A percentile compares a stretch with the other conserved stretches of the same genome.
Conservation (phyloP, 2,113 vertebrate species). For the Thamnaconus septentrionalis region DNA sequence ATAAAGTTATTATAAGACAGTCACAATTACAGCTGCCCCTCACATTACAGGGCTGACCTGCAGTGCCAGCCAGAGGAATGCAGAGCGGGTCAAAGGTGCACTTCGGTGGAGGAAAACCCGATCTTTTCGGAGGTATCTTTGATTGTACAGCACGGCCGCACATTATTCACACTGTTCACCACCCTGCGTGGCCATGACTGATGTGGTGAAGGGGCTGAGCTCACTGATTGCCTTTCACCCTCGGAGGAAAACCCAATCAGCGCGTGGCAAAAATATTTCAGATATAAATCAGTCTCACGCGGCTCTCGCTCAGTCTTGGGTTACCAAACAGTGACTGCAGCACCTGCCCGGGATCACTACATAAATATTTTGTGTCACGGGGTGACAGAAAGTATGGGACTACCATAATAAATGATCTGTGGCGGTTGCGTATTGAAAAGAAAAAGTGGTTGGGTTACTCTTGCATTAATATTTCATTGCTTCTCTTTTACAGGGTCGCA, state of each 20-base stretch:
- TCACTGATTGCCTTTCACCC: constrained; percentile 40
- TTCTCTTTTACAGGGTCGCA: constrained; percentile 69
- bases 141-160: constrained; percentile 10
- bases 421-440: constrained; percentile 26
- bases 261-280: constrained; percentile 30
- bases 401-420: constrained; percentile 30
- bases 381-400: constrained; percentile 10
- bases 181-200: constrained; percentile 22
- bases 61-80: constrained; percentile 20
- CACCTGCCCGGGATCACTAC: neutral
- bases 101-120: constrained; percentile 19
- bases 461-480: constrained; percentile 64
- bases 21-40: constrained; percentile 36
- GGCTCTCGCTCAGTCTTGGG: neutral
- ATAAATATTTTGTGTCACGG: neutral
- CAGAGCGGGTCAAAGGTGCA: constrained; percentile 17
- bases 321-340: constrained; percentile 14
- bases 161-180: constrained; percentile 28
- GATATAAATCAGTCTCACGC: constrained; percentile 42
- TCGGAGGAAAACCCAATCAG: constrained; percentile 36
- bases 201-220: constrained; percentile 22
- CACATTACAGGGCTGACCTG: constrained; percentile 37
- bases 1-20: too few species aligned
- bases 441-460: constrained; percentile 53
- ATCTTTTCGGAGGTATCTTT: constrained; percentile 10